phyloP scores from a whole-genome alignment of 1,140 invertebrate species.

The Macrobrachium rosenbergii region DNA sequence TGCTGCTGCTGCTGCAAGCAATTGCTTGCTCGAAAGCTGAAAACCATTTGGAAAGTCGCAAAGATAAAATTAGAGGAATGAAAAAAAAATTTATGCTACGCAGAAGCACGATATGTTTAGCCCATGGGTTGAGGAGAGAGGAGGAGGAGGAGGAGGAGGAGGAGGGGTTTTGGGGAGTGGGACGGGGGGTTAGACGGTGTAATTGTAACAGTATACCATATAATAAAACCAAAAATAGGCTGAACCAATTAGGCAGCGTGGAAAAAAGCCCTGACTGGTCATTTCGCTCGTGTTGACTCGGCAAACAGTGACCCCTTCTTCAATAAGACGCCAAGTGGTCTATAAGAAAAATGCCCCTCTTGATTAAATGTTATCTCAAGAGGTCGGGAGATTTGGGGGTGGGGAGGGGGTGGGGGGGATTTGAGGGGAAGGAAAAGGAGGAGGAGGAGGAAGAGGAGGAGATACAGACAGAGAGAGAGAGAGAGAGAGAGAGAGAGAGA shows the following conservation, averaged over 20 bases:
- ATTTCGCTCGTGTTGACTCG: constrained; percentile 8
- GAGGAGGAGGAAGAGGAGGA: background rate
- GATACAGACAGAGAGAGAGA: too few relatives aligned
- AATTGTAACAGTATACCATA: background rate
- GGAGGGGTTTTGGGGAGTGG: too few relatives aligned
- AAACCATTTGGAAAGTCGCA: too few relatives aligned
- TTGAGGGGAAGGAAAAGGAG: background rate
- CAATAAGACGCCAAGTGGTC: background rate
- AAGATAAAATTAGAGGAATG: too few relatives aligned
- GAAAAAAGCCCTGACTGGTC: constrained; percentile 7
- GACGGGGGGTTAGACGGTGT: too few relatives aligned
- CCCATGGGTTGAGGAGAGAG: too few relatives aligned
- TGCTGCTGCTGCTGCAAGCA: too few relatives aligned
- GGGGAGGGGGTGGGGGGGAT: background rate
- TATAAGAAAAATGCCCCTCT: constrained; percentile 23
- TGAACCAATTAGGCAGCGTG: background rate
- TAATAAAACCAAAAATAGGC: constrained; percentile 18
- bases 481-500: too few relatives aligned
- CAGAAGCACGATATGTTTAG: too few relatives aligned
- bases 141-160: too few relatives aligned
- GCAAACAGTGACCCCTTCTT: constrained; percentile 24
- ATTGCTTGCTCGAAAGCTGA: too few relatives aligned
- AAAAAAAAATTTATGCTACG: too few relatives aligned
- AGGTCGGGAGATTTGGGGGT: background rate
- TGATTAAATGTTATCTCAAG: constrained; percentile 30